Evolutionary conservation across 2,888 invertebrate genomes (phyloP).

Genomic region (Mythimna vitellina): DNA sequence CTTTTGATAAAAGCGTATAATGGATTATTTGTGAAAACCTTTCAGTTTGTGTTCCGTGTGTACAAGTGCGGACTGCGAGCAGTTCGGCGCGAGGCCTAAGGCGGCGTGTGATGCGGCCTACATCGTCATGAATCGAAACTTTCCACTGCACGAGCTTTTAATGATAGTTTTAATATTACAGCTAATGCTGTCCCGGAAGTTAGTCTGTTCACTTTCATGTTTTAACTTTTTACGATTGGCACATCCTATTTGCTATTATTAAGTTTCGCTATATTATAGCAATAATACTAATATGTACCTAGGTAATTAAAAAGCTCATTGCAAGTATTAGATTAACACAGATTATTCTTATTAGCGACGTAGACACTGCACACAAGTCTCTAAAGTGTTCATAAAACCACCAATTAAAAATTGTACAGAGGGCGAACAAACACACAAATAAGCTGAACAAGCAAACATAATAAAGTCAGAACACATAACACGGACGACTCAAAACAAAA

Average conservation of each 20-base stretch:
- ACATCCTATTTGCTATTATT: background rate
- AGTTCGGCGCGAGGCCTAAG: constrained; percentile 13
- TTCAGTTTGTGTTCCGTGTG: constrained; percentile 36
- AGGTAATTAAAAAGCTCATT: background rate
- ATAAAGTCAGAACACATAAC: constrained; percentile 43
- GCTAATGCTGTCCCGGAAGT: constrained; percentile 9
- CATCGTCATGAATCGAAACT: constrained; percentile 41
- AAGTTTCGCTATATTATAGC: background rate
- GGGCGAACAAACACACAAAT: constrained; percentile 28
- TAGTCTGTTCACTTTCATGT: constrained; percentile 11
- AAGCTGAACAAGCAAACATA: constrained; percentile 38
- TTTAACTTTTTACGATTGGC: constrained; percentile 29
- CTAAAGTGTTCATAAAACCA: background rate
- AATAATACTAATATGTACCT: background rate
- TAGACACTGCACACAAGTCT: constrained; percentile 1
- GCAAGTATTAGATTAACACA: background rate
- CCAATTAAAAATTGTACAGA: constrained; percentile 29
- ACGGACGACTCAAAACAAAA: constrained; percentile 55
- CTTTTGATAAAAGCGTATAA: constrained; percentile 2
- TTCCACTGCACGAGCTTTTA: constrained; percentile 35
- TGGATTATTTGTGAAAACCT: constrained; percentile 24
- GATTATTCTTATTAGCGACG: background rate
- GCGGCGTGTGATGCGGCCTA: constrained; percentile 34
- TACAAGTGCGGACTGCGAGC: background rate
- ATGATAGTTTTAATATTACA: constrained; percentile 34